Base-by-base conservation (phyloP, 2,113 vertebrate genomes). In the Scartelaos histophorus region DNA sequence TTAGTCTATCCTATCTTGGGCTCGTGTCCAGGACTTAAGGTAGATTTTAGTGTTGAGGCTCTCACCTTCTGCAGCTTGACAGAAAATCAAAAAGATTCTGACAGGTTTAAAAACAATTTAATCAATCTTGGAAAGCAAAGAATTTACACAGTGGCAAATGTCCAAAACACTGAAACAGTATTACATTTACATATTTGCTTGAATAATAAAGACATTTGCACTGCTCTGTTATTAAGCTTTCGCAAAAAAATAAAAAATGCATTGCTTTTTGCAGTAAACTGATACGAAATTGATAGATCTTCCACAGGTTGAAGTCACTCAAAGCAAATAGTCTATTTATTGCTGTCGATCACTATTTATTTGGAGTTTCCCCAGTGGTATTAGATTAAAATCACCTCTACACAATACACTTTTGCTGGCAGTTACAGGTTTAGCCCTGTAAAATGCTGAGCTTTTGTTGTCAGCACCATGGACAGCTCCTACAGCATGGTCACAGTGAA, bases 381-480 rank as follows among this genome's bases (percentile, higher is more conserved):
- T 16, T 56, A 22, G 24, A 61, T 61, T 16, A 34, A 13, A 3
- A 61, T 29, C 17, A 61, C 13, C 58, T 13, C 25, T 29, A 61
- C 21, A 57, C 54, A 61, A 61, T 61, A 25, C 16, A 51, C 57
- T 60, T 25, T 60, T 29, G 24, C 57, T 15, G 13, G 13, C 57
- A 60, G 24, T 29, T 24, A 25, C 13, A 43, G 38, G 38, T 43
- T 1, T 58, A 25, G 24, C 24, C 24, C 13, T 16, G 4, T 60
- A 24, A 60, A 60, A 60, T 60, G 22, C 15, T 24, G 3, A 6
- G n/a, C 34, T 15, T 66, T 45, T 66, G 7, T 43, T 24, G 9
- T 7, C 83, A 90, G 92, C 70, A 91, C 91, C 87, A 67, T 16
- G 85, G 90, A 82, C 74, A 91, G 88, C 79, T 85, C 84, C 53